Evolutionary conservation across 1,140 invertebrate species (phyloP).

Genomic region (Cotesia glomerata): DNA sequence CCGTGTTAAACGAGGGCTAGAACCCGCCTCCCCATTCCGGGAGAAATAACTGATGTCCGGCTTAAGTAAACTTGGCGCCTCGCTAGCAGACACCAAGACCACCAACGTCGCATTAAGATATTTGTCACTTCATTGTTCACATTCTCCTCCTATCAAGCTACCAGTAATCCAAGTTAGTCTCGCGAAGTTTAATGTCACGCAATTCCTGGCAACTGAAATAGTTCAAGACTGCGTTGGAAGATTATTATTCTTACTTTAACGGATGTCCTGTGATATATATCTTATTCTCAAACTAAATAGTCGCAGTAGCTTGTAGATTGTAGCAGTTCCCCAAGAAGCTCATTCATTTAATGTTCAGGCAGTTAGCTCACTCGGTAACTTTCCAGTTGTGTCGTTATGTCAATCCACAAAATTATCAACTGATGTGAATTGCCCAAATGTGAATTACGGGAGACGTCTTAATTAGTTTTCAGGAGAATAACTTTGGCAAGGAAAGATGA

Average conservation of each 20-base stretch:
- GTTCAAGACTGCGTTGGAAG: slow-evolving; percentile 11
- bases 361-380: slow-evolving; percentile 19
- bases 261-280: slow-evolving; percentile 44
- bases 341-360: slow-evolving; percentile 11
- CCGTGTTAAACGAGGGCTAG: no score
- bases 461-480: slow-evolving; percentile 31
- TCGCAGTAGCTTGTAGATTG: background rate
- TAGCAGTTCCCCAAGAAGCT: background rate
- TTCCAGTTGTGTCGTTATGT: background rate
- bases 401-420: background rate
- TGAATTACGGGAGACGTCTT: slow-evolving; percentile 28
- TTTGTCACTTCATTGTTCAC: slow-evolving; percentile 62
- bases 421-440: slow-evolving; percentile 18
- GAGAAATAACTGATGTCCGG: slow-evolving; percentile 42
- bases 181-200: slow-evolving; percentile 60
- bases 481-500: slow-evolving; percentile 29
- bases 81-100: slow-evolving; percentile 7
- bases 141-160: slow-evolving; percentile 23
- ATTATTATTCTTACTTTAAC: slow-evolving; percentile 47
- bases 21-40: background rate
- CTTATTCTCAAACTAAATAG: slow-evolving; percentile 14
- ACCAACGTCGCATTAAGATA: slow-evolving; percentile 40
- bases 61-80: slow-evolving; percentile 43
- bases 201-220: slow-evolving; percentile 51
- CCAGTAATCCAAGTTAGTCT: slow-evolving; percentile 32